Evolutionary conservation across 2,888 invertebrate genomes (phyloP).

Genomic region (Leptinotarsa tumamoca): DNA sequence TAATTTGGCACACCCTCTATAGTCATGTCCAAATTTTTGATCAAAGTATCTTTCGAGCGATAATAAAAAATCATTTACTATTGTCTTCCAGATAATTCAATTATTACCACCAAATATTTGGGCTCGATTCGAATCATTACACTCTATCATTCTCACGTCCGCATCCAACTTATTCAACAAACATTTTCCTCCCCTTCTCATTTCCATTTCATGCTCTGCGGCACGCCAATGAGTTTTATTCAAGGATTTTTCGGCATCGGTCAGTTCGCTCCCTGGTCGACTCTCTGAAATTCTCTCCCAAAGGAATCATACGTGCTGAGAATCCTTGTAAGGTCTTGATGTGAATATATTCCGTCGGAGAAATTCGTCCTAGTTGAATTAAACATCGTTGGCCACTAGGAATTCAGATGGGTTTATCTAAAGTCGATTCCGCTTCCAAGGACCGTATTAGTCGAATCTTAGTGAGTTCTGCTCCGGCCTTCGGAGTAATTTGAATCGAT

Average conservation of each 20-base stretch:
- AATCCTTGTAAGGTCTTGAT: constrained; percentile 47
- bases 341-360: constrained; percentile 43
- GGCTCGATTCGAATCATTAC: no score
- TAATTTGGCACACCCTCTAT: no score
- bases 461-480: neutral
- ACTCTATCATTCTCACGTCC: neutral
- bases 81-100: no score
- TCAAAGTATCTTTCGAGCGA: no score
- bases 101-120: no score
- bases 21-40: no score
- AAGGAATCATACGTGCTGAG: constrained; percentile 55
- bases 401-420: constrained; percentile 17
- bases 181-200: neutral
- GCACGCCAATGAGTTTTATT: constrained; percentile 39
- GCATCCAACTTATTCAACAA: neutral
- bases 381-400: constrained; percentile 32
- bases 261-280: constrained; percentile 36
- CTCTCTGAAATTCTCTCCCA: constrained; percentile 51
- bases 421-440: constrained; percentile 16
- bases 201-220: constrained; percentile 32
- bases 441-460: constrained; percentile 4
- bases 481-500: constrained; percentile 13
- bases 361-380: constrained; percentile 45
- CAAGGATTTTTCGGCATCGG: constrained; percentile 36
- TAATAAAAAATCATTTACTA: no score